Conservation (phyloP, 1,140 invertebrate genomes). For the Zophobas atratus region DNA sequence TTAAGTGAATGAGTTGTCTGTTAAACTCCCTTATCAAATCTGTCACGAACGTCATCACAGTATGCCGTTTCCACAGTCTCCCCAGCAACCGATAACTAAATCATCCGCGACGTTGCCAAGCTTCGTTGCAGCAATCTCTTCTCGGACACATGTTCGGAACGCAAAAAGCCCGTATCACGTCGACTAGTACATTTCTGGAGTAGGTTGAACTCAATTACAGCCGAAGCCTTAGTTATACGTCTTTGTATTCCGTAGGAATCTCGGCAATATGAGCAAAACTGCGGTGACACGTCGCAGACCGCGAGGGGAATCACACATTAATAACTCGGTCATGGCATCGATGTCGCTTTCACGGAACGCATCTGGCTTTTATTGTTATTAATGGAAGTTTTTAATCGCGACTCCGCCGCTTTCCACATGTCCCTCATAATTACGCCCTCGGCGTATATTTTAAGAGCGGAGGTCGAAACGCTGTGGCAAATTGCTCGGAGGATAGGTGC, state of each 20-base stretch:
- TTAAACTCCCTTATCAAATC: too few relatives aligned
- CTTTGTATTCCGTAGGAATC: constrained; percentile 50
- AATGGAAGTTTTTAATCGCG: constrained; percentile 56
- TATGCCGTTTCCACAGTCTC: too few relatives aligned
- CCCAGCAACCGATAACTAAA: too few relatives aligned
- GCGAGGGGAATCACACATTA: constrained; percentile 51
- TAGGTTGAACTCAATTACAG: constrained; percentile 50
- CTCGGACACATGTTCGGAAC: constrained; percentile 12
- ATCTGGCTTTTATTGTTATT: constrained; percentile 57
- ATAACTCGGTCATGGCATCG: constrained; percentile 52
- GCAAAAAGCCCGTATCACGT: constrained; percentile 44
- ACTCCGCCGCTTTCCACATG: constrained; percentile 45
- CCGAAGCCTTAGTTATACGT: constrained; percentile 42
- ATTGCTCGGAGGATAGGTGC: not conserved
- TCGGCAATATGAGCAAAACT: constrained; percentile 48
- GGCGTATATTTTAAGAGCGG: constrained; percentile 55
- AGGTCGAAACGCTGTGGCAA: constrained; percentile 5
- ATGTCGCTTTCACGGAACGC: constrained; percentile 47
- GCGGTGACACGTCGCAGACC: constrained; percentile 42
- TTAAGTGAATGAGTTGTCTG: too few relatives aligned
- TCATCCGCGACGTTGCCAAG: too few relatives aligned
- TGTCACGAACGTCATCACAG: too few relatives aligned
- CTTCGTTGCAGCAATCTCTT: too few relatives aligned
- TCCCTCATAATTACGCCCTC: constrained; percentile 44
- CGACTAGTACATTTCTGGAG: constrained; percentile 43